These are phyloP conservation scores for Coccyzus lansbergi DNA, from an alignment of 2,797 vertebrate species.

Conservation along the genomic window DNA sequence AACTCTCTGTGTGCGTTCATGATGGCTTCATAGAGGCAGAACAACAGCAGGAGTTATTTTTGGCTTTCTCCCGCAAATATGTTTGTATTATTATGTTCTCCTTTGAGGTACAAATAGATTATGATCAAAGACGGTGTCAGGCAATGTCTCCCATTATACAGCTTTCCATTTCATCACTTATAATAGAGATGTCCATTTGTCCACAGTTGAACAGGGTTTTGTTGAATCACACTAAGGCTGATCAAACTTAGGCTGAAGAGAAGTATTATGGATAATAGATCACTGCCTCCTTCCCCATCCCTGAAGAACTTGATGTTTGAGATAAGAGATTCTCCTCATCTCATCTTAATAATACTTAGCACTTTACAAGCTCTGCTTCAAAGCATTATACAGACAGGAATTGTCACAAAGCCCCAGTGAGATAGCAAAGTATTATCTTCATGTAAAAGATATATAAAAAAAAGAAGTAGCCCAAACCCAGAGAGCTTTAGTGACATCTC, in stretches of 20 bases:
- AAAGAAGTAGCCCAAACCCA: not conserved
- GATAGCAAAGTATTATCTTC: constrained; percentile 30
- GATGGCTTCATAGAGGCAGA: not conserved
- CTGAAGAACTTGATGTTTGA: constrained; percentile 55
- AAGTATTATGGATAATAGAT: constrained; percentile 31
- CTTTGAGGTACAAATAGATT: constrained; percentile 2
- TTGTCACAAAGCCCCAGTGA: constrained; percentile 38
- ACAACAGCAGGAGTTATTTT: constrained; percentile 18
- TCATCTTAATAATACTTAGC: constrained; percentile 60
- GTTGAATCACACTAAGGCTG: constrained; percentile 48
- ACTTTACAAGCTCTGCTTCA: constrained; percentile 61
- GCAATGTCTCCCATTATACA: not conserved
- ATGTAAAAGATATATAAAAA: not conserved
- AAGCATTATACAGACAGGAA: constrained; percentile 4
- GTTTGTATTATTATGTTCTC: constrained; percentile 24
- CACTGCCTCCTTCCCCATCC: constrained; percentile 36
- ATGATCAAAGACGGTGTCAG: not conserved
- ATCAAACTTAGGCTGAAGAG: constrained; percentile 38
- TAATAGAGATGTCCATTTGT: constrained; percentile 59
- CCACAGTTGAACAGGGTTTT: constrained; percentile 45
- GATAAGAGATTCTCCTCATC: constrained; percentile 61
- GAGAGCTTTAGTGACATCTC: not conserved
- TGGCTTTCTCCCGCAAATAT: constrained; percentile 5
- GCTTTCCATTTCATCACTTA: constrained; percentile 27
- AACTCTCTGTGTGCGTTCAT: not conserved